Base-by-base conservation (phyloP, 2,113 vertebrate genomes). In the Campylorhamphus procurvoides region DNA sequence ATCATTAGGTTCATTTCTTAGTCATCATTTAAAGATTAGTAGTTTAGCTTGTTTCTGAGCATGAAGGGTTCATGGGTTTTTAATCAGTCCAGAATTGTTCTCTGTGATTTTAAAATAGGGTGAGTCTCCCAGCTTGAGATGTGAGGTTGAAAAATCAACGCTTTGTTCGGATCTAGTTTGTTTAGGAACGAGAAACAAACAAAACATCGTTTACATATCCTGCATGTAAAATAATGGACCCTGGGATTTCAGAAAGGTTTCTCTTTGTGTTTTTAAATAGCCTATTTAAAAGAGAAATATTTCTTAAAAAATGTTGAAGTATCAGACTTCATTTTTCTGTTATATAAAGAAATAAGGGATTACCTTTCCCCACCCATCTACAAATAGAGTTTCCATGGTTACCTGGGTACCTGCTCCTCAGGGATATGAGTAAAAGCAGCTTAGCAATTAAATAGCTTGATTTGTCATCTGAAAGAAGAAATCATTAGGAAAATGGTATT, bases 361-460 rank as follows among this genome's bases (percentile, higher is more conserved):
- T 96, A 76, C 86, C 79, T 95, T 95, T 96, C 64, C 73, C 59
- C 60, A 66, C 52, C 75, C 81, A 90, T 92, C 69, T 85, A 94
- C 96, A 97, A 95, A 97, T 95, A 95, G 92, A 89, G 96, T 97
- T 97, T 96, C 97, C 91, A 97, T 97, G 94, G 97, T 97, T 97
- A 97, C 96, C 81, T 95, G 59, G 44, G 7, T 89, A 97, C 94
- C 92, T 97, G 91, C 77, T 96, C 90, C 62, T 88, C 5, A 0
- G 93, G 97, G 92, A 95, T 95, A 93, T 90, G 28, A 94, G 93
- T 64, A 88, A 94, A 95, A 94, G 94, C 93, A 88, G 91, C 91
- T 97, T 97, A 96, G 93, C 92, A 97, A 94, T 97, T 96, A 97
- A 97, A 92, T 96, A 91, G 84, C 92, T 81, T 95, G 91, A 97